Conservation (phyloP, 2,797 vertebrate genomes). For the Mormyrus hasselquistii region DNA sequence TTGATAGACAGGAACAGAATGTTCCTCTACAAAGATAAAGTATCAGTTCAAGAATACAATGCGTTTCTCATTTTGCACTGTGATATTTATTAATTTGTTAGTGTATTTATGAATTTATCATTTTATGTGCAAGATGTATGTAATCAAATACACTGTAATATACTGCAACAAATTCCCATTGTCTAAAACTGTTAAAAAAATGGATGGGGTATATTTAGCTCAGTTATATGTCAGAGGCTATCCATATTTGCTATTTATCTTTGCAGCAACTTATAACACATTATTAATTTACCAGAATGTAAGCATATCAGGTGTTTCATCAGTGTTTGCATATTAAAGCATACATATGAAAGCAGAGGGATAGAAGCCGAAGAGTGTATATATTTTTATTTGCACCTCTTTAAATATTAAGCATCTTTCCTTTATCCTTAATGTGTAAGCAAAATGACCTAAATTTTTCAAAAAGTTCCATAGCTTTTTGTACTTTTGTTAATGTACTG, state of each 20-base stretch:
- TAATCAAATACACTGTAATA: background rate
- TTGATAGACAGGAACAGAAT: background rate
- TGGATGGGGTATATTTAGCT: background rate
- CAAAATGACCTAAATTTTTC: conserved; percentile 18
- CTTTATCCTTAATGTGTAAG: conserved; percentile 14
- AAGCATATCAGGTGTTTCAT: background rate
- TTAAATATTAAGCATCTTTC: background rate
- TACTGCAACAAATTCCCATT: background rate
- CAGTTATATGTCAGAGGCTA: background rate
- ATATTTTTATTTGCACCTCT: background rate
- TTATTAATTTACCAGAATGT: background rate
- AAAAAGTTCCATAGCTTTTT: conserved; percentile 1
- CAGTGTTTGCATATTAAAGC: background rate
- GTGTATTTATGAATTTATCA: conserved; percentile 27
- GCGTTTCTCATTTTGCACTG: conserved; percentile 39
- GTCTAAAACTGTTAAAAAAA: background rate
- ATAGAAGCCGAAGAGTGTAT: background rate
- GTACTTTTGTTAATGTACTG: conserved; percentile 16
- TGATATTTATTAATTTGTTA: conserved; percentile 36
- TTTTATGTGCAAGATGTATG: conserved; percentile 10
- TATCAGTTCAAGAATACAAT: conserved; percentile 16
- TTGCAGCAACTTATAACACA: background rate
- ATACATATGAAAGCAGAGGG: background rate
- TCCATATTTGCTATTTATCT: background rate
- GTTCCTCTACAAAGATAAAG: background rate